phyloP scores from a whole-genome alignment of 2,113 vertebrate species.

The Apteryx mantelli region DNA sequence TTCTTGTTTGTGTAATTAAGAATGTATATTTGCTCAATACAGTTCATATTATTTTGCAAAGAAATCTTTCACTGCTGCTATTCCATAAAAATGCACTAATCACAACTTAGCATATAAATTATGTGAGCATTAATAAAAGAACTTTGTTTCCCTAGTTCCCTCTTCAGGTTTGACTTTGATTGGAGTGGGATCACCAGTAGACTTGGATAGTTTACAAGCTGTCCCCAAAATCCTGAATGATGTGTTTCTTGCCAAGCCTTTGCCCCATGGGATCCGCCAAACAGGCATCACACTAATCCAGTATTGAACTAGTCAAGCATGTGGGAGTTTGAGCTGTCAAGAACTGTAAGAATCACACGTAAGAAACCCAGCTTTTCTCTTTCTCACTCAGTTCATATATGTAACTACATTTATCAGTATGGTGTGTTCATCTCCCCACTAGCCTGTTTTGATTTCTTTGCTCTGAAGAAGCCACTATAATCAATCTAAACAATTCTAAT shows the following conservation, averaged over 20 bases:
- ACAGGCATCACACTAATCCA: conserved; percentile 71
- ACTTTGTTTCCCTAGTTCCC: fast-evolving
- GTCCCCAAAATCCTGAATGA: conserved; percentile 36
- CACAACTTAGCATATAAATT: background rate
- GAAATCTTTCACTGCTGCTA: background rate
- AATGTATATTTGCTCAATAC: background rate
- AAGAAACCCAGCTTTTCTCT: conserved; percentile 35
- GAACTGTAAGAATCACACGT: conserved; percentile 62
- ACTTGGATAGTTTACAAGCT: conserved; percentile 36
- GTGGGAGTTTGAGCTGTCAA: conserved; percentile 71
- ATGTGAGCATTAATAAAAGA: background rate
- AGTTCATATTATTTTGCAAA: background rate
- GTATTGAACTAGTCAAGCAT: conserved; percentile 71
- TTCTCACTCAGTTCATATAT: conserved; percentile 37
- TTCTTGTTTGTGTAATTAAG: background rate
- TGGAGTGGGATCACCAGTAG: background rate
- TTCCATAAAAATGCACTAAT: background rate
- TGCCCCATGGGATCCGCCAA: conserved; percentile 16
- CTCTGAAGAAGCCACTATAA: background rate
- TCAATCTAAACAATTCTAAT: conserved; percentile 28
- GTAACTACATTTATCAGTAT: conserved; percentile 60
- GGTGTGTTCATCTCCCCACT: conserved; percentile 28
- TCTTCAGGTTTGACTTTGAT: conserved; percentile 11
- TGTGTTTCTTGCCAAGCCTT: background rate
- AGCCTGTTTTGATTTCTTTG: conserved; percentile 38